Base-by-base conservation (phyloP, 2,113 vertebrate species). In the Chroicocephalus ridibundus region DNA sequence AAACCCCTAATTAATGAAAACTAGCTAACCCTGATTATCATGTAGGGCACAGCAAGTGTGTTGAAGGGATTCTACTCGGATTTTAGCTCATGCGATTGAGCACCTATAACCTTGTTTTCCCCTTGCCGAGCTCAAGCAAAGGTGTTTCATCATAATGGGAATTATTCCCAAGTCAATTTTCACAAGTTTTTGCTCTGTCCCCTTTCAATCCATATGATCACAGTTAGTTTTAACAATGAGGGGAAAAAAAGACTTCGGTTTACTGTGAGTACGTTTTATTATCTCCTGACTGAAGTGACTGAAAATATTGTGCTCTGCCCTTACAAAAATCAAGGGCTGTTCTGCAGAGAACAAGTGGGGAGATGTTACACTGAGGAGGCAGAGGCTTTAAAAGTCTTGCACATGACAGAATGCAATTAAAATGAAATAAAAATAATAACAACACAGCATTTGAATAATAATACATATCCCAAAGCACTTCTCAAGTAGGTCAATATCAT, bases 141-240 rank as follows among this genome's bases (percentile, higher is more conserved):
- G 86, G 88, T 97, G 89, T 95, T 96, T 93, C 92, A 94, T 96
- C 93, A 85, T 69, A 89, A 94, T 58, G 62, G 78, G 86, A 94
- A 85, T 94, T 93, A 95, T 94, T 96, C 92, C 86, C 95, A 81
- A 91, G 83, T 76, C 91, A 95, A 87, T 96, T 93, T 97, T 96
- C 93, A 89, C 92, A 85, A 83, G 62, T 74, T 94, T 96, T 96
- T 92, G 6, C 76, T 81, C 84, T 70, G 51, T 77, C 19, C 49
- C 17, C 29, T 80, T 94, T 91, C 93, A 90, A 80, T 87, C 87
- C n/a, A 11, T 72, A 65, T 46, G 62, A 94, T 86, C 78, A 92
- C 52, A 94, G 78, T n/a, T n/a, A 57, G 36, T 40, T 96, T 69
- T 87, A 91, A 82, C 49, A 65, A 79, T 49, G 72, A 82, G 10